phyloP scores from a whole-genome alignment of 2,797 vertebrate species.

The Bradypus variegatus region DNA sequence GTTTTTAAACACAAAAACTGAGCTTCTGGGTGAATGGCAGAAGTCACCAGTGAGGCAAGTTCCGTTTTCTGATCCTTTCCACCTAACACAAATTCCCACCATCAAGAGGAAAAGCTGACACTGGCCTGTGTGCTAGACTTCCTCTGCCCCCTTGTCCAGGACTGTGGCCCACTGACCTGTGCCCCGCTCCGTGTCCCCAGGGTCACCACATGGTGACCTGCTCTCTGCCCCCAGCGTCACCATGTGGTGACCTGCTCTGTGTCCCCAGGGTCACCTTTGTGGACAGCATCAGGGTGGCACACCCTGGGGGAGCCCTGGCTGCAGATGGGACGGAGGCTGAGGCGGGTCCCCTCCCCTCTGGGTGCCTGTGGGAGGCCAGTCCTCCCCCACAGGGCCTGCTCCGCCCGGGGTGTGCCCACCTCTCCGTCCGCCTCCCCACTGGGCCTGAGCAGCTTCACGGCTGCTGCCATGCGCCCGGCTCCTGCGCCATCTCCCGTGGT shows the following conservation, averaged over 20 bases:
- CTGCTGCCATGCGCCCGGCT: too few relatives aligned
- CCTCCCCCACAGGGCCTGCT: neutral
- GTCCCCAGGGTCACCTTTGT: too few relatives aligned
- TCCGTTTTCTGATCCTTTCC: neutral
- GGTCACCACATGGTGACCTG: too few relatives aligned
- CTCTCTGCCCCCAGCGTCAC: too few relatives aligned
- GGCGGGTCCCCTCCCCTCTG: neutral
- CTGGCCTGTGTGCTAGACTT: fast-evolving
- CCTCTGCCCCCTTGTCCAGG: neutral
- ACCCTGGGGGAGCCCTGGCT: neutral
- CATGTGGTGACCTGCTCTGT: too few relatives aligned
- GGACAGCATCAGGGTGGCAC: too few relatives aligned
- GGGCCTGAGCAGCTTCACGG: neutral
- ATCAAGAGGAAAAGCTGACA: neutral
- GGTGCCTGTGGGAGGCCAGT: neutral
- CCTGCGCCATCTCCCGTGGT: too few relatives aligned
- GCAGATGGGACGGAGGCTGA: neutral
- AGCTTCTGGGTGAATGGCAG: neutral
- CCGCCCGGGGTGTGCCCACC: neutral
- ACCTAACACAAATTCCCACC: neutral
- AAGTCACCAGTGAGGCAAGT: neutral
- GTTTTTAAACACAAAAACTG: neutral
- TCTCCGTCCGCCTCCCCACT: neutral
- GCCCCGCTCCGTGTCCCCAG: neutral
- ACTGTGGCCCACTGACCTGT: neutral